Percentiles rank a stretch among this genome's conserved stretches.
Conservation (phyloP, 2,888 invertebrate species). For the Fragum whitleyi region DNA sequence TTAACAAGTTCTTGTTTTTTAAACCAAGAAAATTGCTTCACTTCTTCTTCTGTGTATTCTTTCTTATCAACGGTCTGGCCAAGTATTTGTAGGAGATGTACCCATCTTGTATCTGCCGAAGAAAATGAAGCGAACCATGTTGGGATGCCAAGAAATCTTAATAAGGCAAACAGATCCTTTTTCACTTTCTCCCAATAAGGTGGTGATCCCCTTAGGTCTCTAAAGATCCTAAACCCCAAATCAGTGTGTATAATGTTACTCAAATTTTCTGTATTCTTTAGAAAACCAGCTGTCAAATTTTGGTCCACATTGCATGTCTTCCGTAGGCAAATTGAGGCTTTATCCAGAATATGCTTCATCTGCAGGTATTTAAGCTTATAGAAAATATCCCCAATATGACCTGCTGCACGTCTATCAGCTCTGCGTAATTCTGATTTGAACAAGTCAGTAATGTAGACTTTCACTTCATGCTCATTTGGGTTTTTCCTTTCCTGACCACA, state of each 20-base stretch:
- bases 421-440: slow-evolving; percentile 48
- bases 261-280: slow-evolving; percentile 26
- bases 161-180: slow-evolving; percentile 58
- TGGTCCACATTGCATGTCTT: slow-evolving; percentile 39
- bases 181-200: slow-evolving; percentile 51
- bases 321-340: slow-evolving; percentile 12
- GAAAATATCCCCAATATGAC: slow-evolving; percentile 44
- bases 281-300: slow-evolving; percentile 29
- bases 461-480: not conserved
- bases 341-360: slow-evolving; percentile 36
- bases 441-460: slow-evolving; percentile 17
- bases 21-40: slow-evolving; percentile 8
- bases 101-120: slow-evolving; percentile 52
- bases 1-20: slow-evolving; percentile 40
- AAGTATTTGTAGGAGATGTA: slow-evolving; percentile 28
- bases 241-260: slow-evolving; percentile 21
- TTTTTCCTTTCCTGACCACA: slow-evolving; percentile 28
- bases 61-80: slow-evolving; percentile 24
- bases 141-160: slow-evolving; percentile 46
- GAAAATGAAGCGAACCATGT: slow-evolving; percentile 56
- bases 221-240: slow-evolving; percentile 49
- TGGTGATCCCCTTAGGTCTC: slow-evolving; percentile 49
- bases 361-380: slow-evolving; percentile 51
- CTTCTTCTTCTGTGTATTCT: slow-evolving; percentile 10
- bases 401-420: slow-evolving; percentile 43